Percentiles rank a stretch among this genome's conserved stretches.
Evolutionary conservation across 1,140 invertebrate genomes (phyloP).

Genomic region (Dufourea novaeangliae): DNA sequence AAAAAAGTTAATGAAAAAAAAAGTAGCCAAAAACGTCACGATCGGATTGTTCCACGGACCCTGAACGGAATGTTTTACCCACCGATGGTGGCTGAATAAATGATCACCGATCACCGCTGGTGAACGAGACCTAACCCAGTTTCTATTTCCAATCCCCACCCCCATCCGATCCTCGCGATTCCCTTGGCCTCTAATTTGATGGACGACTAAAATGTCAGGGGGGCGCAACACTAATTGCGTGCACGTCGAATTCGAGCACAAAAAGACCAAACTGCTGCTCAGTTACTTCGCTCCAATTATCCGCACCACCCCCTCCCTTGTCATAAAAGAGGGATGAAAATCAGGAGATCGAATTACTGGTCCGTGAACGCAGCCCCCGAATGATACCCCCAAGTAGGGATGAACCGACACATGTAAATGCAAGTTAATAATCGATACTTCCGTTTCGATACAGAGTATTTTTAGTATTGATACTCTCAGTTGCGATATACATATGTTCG

Average conservation of each 20-base stretch:
- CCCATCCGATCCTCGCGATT: too few relatives aligned
- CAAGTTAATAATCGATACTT: too few relatives aligned
- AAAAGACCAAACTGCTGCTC: slow-evolving; percentile 2
- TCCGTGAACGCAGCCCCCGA: neutral
- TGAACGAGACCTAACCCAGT: slow-evolving; percentile 6
- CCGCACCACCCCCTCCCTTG: too few relatives aligned
- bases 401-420: too few relatives aligned
- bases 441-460: too few relatives aligned
- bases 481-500: too few relatives aligned
- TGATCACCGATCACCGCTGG: neutral
- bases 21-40: neutral
- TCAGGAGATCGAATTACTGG: neutral
- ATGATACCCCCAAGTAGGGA: neutral
- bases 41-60: neutral
- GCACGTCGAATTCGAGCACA: neutral
- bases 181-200: neutral
- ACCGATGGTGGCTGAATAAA: neutral
- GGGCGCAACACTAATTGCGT: neutral
- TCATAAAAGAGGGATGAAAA: neutral
- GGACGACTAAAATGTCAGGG: neutral
- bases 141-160: neutral
- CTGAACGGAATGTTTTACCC: neutral
- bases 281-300: slow-evolving; percentile 8
- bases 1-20: slow-evolving; percentile 6
- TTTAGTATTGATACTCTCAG: too few relatives aligned